Base-by-base conservation (phyloP, 2,113 vertebrate genomes). In the Megaceryle torquata region DNA sequence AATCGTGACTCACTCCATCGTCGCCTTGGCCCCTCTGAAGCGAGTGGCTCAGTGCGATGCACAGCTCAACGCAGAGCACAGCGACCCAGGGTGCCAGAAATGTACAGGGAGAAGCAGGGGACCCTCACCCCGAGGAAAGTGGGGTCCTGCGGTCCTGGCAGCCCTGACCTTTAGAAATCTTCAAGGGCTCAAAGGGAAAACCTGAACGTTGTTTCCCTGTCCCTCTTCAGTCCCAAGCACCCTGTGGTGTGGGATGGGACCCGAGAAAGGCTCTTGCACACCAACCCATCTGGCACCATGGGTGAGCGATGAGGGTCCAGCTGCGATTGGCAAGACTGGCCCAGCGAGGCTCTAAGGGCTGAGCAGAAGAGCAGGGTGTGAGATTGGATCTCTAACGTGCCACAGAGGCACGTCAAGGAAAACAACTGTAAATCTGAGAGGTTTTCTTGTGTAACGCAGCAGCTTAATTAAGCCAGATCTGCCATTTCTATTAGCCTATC, bases 231-330 rank as follows among this genome's bases (percentile, higher is more conserved):
- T n/a, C 43, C 28, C 0, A 3, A 69, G 59, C 25, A 7, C 16
- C 33, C 70, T 1, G 15, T 2, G 7, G 50, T 5, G 41, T 3
- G 15, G 12, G 24, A 48, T 20, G 50, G 28, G 37, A 80, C 83
- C 51, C 19, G 0, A 2, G 7, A 41, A 17, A 14, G 24, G 9
- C 13, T 2, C 48, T 37, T 4, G 2, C 3, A 0, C 5, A 1
- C 15, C 24, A 13, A 1, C 15, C 57, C n/a, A 4, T 24, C 31
- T 22, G 54, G 25, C 60, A 16, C 2, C 13, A 0, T 1, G 24
- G 11, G 41, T 8, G 91, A 29, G 85, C 25, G 0, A 3, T 3
- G 44, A 22, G 76, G 48, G n/a, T 1, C 21, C 35, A 1, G 6
- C 29, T 4, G 41, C 0, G 14, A 20, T 64, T 0, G 2, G n/a